These are phyloP conservation scores for Leptosomus discolor DNA, from an alignment of 2,113 vertebrate genomes.

Conservation along the genomic window DNA sequence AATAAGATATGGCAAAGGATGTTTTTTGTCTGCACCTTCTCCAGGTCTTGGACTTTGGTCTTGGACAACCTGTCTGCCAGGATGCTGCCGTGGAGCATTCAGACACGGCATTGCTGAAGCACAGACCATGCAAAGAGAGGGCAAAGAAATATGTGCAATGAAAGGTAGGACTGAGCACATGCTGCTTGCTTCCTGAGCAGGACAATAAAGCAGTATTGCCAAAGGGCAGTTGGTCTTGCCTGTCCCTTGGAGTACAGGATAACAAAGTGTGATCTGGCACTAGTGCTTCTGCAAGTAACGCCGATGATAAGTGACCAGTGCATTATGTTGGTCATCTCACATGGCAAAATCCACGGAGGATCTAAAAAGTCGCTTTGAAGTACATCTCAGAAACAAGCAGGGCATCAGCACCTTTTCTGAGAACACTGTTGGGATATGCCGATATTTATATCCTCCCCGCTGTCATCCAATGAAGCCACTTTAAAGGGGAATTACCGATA, in stretches of 20 bases:
- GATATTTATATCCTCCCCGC: background rate
- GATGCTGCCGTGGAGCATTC: background rate
- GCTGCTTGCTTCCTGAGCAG: background rate
- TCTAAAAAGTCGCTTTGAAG: background rate
- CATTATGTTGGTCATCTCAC: background rate
- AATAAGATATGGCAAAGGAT: background rate
- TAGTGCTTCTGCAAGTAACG: accelerated
- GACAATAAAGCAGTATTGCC: background rate
- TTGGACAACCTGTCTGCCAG: background rate
- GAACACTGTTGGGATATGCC: background rate
- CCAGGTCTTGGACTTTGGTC: background rate
- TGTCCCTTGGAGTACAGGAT: background rate
- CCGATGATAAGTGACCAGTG: background rate
- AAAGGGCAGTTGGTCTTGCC: background rate
- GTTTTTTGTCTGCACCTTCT: background rate
- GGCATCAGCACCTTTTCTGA: background rate
- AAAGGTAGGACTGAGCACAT: background rate
- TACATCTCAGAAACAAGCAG: background rate
- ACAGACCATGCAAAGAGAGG: background rate
- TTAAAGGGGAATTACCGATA: background rate
- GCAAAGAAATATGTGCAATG: background rate
- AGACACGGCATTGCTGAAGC: accelerated
- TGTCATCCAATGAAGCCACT: background rate
- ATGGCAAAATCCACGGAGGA: background rate
- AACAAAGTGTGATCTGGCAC: background rate